phyloP scores from a whole-genome alignment of 2,888 invertebrate genomes.

The Macrophya alboannulata region DNA sequence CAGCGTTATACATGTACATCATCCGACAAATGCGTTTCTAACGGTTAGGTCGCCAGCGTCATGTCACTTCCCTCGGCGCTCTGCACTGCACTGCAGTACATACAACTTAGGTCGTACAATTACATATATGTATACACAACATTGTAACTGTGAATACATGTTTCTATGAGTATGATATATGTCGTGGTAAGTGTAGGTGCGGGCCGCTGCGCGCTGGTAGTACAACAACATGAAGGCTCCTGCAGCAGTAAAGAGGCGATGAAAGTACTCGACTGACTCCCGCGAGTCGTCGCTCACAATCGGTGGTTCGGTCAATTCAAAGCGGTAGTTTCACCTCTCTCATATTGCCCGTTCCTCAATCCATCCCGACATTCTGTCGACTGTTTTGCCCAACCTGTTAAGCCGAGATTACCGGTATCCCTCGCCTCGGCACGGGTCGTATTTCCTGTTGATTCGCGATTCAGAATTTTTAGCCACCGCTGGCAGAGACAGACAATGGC shows the following conservation, averaged over 20 bases:
- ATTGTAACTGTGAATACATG: neutral
- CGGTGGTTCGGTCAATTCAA: constrained; percentile 34
- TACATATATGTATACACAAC: neutral
- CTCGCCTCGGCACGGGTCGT: neutral
- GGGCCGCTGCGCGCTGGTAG: neutral
- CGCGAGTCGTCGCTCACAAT: constrained; percentile 34
- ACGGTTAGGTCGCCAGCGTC: constrained; percentile 29
- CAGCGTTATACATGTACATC: neutral
- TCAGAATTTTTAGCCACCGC: neutral
- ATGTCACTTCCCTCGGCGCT: neutral
- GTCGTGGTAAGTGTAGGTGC: neutral
- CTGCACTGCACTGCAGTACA: neutral
- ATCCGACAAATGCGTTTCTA: constrained; percentile 30
- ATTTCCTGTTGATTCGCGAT: neutral
- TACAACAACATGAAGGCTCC: constrained; percentile 7
- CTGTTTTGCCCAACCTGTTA: constrained; percentile 20
- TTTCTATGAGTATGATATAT: neutral
- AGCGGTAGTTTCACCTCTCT: constrained; percentile 45
- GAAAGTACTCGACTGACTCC: constrained; percentile 26
- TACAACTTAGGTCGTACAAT: neutral
- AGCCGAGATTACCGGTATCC: neutral
- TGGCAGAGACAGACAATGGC: neutral
- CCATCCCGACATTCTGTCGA: constrained; percentile 6
- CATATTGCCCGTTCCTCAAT: constrained; percentile 9
- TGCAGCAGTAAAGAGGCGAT: constrained; percentile 21